Base-by-base conservation (phyloP, 1,140 invertebrate genomes). In the Physella acuta region DNA sequence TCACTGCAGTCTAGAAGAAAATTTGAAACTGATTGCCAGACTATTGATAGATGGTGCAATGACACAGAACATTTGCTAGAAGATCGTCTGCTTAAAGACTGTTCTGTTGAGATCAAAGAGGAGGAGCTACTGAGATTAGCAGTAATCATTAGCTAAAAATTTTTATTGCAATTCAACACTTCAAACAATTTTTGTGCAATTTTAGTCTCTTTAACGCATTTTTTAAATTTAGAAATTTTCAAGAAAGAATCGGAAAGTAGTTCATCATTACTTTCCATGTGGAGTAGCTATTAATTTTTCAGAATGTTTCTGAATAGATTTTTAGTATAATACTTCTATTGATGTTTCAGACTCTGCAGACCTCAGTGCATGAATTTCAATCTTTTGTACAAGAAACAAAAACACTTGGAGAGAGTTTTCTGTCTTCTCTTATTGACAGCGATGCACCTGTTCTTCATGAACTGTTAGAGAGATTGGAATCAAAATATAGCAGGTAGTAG, bases 61-160 rank as follows among this genome's bases (percentile, higher is more conserved):
- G 84, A 92, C 73, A 92, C 92, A 55, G 16, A 16, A 28, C 11
- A n/a, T n/a, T n/a, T n/a, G n/a, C n/a, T n/a, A n/a, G n/a, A n/a
- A n/a, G n/a, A 49, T 14, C 44, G 44, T 49, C 11, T 49, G n/a
- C 11, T 14, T 14, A 14, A n/a, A 49, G 11, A 37, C n/a, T n/a
- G n/a, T n/a, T n/a, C n/a, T n/a, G n/a, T n/a, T n/a, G n/a, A n/a
- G n/a, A n/a, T n/a, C n/a, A n/a, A n/a, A n/a, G n/a, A n/a, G n/a
- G n/a, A n/a, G n/a, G n/a, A n/a, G n/a, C n/a, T n/a, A n/a, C n/a
- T n/a, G n/a, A n/a, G n/a, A n/a, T n/a, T n/a, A n/a, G n/a, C n/a
- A n/a, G n/a, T n/a, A n/a, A n/a, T n/a, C n/a, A n/a, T n/a, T n/a
- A n/a, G n/a, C n/a, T n/a, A n/a, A n/a, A n/a, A n/a, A n/a, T n/a